Evolutionary conservation across 2,888 invertebrate genomes (phyloP).

Genomic region (Meliscaeva auricollis): DNA sequence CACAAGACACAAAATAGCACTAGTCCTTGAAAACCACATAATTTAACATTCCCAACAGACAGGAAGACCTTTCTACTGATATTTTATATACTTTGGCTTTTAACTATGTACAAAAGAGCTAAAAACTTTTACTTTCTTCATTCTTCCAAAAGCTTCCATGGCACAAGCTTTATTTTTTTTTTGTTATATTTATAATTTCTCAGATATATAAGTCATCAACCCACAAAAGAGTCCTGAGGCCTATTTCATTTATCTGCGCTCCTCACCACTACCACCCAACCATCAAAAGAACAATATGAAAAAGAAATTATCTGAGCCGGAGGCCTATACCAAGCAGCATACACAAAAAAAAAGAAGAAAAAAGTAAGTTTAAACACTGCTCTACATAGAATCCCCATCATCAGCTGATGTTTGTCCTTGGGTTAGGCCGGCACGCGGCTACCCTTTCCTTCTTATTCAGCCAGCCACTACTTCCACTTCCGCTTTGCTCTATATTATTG

Average conservation of each 20-base stretch:
- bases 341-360: neutral
- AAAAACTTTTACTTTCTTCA: conserved; percentile 57
- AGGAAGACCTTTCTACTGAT: conserved; percentile 63
- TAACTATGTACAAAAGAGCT: neutral
- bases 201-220: conserved; percentile 23
- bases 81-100: neutral
- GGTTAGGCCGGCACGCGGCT: conserved; percentile 52
- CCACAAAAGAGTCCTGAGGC: conserved; percentile 19
- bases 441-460: conserved; percentile 10
- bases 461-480: conserved; percentile 38
- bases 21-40: conserved; percentile 64
- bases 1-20: conserved; percentile 14
- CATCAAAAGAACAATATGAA: conserved; percentile 24
- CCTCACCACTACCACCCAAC: neutral
- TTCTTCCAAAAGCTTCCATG: conserved; percentile 39
- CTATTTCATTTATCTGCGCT: conserved; percentile 1
- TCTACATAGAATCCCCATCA: conserved; percentile 32
- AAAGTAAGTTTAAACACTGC: conserved; percentile 9
- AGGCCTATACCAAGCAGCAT: neutral
- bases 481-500: conserved; percentile 34
- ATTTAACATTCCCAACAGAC: conserved; percentile 62
- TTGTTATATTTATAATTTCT: neutral
- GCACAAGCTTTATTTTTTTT: conserved; percentile 41
- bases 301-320: conserved; percentile 3
- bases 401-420: conserved; percentile 76